phyloP scores from a whole-genome alignment of 1,140 invertebrate genomes.

The Eriosoma lanigerum region DNA sequence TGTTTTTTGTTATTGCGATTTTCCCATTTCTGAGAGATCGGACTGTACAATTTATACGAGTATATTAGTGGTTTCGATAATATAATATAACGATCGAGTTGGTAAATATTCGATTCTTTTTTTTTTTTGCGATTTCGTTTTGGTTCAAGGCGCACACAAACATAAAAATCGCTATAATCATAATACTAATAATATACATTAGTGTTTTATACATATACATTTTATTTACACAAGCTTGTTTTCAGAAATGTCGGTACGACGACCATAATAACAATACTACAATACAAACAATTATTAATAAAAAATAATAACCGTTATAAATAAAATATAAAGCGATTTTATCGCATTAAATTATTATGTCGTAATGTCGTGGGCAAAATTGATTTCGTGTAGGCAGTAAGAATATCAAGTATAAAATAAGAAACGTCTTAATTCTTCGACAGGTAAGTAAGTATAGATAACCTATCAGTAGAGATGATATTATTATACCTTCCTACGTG shows the following conservation, averaged over 20 bases:
- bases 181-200: too few relatives aligned
- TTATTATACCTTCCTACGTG: too few relatives aligned
- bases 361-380: neutral
- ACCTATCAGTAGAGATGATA: too few relatives aligned
- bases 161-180: too few relatives aligned
- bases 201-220: too few relatives aligned
- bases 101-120: conserved; percentile 34
- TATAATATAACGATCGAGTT: neutral
- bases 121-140: neutral
- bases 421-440: conserved; percentile 18
- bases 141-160: neutral
- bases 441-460: too few relatives aligned
- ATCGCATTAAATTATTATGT: neutral
- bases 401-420: neutral
- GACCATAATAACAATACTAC: too few relatives aligned
- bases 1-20: neutral
- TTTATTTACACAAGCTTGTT: conserved; percentile 1
- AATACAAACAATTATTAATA: neutral
- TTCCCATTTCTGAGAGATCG: conserved; percentile 2
- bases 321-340: neutral
- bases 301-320: neutral
- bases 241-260: neutral
- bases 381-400: too few relatives aligned
- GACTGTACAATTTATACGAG: neutral
- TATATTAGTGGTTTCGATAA: neutral